Conservation (phyloP, 2,888 invertebrate species). For the Acrobasis repandana region DNA sequence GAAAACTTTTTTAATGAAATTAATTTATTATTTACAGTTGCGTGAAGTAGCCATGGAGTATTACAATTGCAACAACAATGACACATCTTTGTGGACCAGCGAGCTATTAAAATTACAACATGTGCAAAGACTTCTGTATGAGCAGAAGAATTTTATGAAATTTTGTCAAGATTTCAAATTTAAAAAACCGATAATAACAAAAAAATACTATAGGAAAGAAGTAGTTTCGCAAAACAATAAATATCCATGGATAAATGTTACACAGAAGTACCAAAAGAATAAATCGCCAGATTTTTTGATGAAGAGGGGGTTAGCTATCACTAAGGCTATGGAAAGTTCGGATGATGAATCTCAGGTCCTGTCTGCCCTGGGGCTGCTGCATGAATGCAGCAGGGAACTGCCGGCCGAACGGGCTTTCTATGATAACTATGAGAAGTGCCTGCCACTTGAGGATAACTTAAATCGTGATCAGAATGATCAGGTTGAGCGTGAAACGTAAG, state of each 20-base stretch:
- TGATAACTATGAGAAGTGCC: slow-evolving; percentile 64
- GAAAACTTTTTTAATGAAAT: neutral
- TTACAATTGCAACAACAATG: slow-evolving; percentile 85
- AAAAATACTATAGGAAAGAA: slow-evolving; percentile 50
- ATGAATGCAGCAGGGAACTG: slow-evolving; percentile 59
- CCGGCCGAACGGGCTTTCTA: slow-evolving; percentile 66
- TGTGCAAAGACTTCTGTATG: slow-evolving; percentile 66
- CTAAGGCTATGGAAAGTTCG: slow-evolving; percentile 50
- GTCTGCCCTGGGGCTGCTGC: slow-evolving; percentile 54
- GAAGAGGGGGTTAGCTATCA: slow-evolving; percentile 58
- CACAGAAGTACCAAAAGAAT: slow-evolving; percentile 57
- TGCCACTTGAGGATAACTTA: slow-evolving; percentile 26
- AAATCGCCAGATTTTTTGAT: slow-evolving; percentile 59
- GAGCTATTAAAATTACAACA: slow-evolving; percentile 71
- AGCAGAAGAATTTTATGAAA: slow-evolving; percentile 64
- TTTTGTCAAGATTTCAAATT: slow-evolving; percentile 65
- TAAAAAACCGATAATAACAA: slow-evolving; percentile 51
- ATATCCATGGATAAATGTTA: slow-evolving; percentile 69
- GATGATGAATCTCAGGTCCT: slow-evolving; percentile 52
- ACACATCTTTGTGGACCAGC: slow-evolving; percentile 68
- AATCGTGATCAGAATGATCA: slow-evolving; percentile 60
- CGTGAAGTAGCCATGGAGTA: slow-evolving; percentile 89
- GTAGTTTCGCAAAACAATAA: slow-evolving; percentile 67
- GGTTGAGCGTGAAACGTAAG: slow-evolving; percentile 51
- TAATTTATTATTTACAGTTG: slow-evolving; percentile 71